Percentiles rank a stretch among this genome's conserved stretches.
Conservation (phyloP, 2,888 invertebrate species). For the Drosophila ezoana region DNA sequence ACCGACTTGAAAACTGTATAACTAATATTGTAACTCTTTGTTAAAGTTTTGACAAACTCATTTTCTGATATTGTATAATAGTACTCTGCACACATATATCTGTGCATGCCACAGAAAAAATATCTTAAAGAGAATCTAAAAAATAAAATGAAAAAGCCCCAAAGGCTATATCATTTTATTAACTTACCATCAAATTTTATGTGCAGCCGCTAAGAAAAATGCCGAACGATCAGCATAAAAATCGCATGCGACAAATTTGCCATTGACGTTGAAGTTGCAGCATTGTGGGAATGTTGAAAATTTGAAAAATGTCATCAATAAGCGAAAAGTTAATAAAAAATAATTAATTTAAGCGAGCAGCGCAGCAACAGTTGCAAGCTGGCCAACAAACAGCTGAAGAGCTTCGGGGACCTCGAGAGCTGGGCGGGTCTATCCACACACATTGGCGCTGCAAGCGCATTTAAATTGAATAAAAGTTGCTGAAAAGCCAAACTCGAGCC, state of each 20-base stretch:
- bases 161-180: slow-evolving; percentile 66
- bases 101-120: slow-evolving; percentile 13
- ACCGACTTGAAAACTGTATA: no score
- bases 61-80: background rate
- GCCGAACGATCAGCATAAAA: slow-evolving; percentile 67
- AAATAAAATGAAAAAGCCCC: slow-evolving; percentile 33
- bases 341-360: slow-evolving; percentile 75
- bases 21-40: background rate
- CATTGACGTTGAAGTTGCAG: slow-evolving; percentile 29
- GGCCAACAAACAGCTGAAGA: slow-evolving; percentile 2
- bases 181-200: slow-evolving; percentile 67
- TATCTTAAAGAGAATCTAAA: slow-evolving; percentile 7
- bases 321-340: slow-evolving; percentile 80
- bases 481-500: slow-evolving; percentile 54
- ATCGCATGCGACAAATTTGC: slow-evolving; percentile 77
- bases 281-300: slow-evolving; percentile 59
- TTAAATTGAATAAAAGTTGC: slow-evolving; percentile 76
- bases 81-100: slow-evolving; percentile 1
- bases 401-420: slow-evolving; percentile 4
- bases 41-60: background rate
- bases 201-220: slow-evolving; percentile 51
- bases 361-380: slow-evolving; percentile 24
- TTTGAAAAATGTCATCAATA: slow-evolving; percentile 80
- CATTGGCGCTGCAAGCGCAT: slow-evolving; percentile 71
- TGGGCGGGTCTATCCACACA: slow-evolving; percentile 50